Conservation (phyloP, 2,888 invertebrate species). For the Neoaliturus tenellus region DNA sequence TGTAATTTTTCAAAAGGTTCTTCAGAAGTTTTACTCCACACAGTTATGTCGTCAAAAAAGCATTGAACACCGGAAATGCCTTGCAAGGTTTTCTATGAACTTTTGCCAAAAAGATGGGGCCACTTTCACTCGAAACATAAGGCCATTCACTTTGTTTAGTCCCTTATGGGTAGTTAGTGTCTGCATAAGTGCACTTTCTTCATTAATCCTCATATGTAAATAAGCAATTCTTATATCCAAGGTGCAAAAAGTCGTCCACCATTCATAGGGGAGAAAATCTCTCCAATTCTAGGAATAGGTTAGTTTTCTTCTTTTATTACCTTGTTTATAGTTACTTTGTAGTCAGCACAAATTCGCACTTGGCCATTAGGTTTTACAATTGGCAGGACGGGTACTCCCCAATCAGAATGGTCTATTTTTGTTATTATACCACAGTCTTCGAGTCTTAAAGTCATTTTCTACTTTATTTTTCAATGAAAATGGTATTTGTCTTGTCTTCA, state of each 20-base stretch:
- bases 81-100: no score
- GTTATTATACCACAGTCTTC: conserved; percentile 54
- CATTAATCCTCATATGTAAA: no score
- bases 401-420: conserved; percentile 58
- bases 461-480: conserved; percentile 55
- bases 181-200: no score
- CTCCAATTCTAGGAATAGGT: conserved; percentile 59
- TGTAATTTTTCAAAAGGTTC: no score
- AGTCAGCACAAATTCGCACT: conserved; percentile 60
- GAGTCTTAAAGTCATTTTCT: conserved; percentile 51
- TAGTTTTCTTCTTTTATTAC: conserved; percentile 53
- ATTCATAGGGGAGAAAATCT: conserved; percentile 42
- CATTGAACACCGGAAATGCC: no score
- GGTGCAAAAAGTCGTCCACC: conserved; percentile 51
- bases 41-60: no score
- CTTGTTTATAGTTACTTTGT: conserved; percentile 61
- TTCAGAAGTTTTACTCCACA: no score
- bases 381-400: conserved; percentile 58
- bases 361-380: conserved; percentile 53
- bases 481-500: conserved; percentile 59
- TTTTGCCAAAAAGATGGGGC: no score
- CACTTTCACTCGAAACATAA: no score
- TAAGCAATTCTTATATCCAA: no score
- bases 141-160: no score
- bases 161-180: no score